Base-by-base conservation (phyloP, 2,113 vertebrate genomes). In the Archocentrus centrarchus region DNA sequence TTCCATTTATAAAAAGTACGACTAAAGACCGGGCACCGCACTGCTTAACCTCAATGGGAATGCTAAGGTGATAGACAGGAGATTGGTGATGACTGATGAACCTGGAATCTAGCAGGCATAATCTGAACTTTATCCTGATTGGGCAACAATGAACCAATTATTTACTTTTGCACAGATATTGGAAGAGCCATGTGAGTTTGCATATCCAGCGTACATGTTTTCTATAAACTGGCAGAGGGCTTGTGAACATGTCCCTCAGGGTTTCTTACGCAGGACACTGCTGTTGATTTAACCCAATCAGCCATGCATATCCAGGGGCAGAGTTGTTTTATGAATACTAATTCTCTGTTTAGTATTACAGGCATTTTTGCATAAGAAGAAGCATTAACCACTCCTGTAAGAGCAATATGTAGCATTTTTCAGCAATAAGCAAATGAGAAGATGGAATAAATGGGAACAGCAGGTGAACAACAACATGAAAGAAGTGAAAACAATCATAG, bases 301-400 rank as follows among this genome's bases (percentile, higher is more conserved):
- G 66, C 59, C 27, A 53, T 82, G 22, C 55, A 30, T 37, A 66
- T n/a, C 61, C 47, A 80, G 17, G 22, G n/a, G 20, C 77, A 79
- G 60, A 58, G 32, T 5, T 10, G 79, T 68, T 73, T 73, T 73
- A 73, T 1, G 68, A 73, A 73, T 73, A n/a, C 68, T 55, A 55
- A 73, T 73, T 32, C 68, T 73, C 68, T 73, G 68, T 55, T 73
- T 73, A 53, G 68, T n/a, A 73, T 55, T 73, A 32, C 53, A 78
- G 15, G n/a, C 76, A 32, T 0, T 60, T 37, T 20, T 59, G 35
- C 17, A 20, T 75, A 63, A 39, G 47, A 62, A 20, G 47, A 63
- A 64, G 35, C 22, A 55, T 55, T 53, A 24, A 73, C 5, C 11
- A 27, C 59, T 77, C 24, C 39, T 20, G 2, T 27, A 7, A n/a